Conservation (phyloP, 2,113 vertebrate genomes). For the Manacus vitellinus region DNA sequence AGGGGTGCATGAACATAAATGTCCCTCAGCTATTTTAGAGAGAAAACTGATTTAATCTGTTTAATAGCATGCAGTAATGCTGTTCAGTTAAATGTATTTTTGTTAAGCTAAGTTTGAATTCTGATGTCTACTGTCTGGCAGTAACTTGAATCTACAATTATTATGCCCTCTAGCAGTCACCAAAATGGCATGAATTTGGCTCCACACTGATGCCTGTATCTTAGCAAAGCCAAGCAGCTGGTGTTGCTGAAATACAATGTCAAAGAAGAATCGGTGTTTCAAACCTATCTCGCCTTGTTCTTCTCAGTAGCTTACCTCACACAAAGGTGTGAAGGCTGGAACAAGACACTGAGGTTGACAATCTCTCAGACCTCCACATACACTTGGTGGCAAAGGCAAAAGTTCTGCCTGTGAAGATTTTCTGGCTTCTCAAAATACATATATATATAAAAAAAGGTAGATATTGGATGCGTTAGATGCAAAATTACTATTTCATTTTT, state of each 20-base stretch:
- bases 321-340: neutral
- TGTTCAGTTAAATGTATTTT: neutral
- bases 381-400: neutral
- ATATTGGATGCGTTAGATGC: neutral
- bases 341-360: neutral
- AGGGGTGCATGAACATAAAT: neutral
- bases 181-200: neutral
- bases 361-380: fast-evolving
- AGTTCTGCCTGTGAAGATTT: neutral
- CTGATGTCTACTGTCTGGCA: neutral
- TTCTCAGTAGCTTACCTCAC: neutral
- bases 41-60: neutral
- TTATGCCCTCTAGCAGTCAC: neutral
- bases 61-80: neutral
- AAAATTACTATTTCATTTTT: neutral
- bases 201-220: neutral
- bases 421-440: neutral
- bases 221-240: neutral
- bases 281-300: neutral
- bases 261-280: neutral
- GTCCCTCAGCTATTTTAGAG: neutral
- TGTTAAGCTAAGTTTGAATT: neutral
- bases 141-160: neutral
- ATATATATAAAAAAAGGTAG: neutral
- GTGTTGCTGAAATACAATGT: neutral